Evolutionary conservation across 2,888 invertebrate genomes (phyloP), one percentile per base, ranked within the genome.

Genomic region (Myathropa florea): DNA sequence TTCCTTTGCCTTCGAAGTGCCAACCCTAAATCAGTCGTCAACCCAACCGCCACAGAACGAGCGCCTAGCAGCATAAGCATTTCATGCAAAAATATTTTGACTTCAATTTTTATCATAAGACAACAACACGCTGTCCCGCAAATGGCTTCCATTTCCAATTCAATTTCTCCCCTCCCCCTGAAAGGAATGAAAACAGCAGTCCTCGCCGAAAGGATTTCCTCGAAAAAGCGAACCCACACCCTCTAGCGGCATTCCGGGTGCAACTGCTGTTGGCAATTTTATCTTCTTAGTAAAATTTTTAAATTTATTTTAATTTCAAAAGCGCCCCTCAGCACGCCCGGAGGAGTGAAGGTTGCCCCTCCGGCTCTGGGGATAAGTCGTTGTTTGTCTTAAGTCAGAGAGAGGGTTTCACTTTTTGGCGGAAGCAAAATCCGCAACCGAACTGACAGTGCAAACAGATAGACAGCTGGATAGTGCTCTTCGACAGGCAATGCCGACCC

Each of bases 261-360:
- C 26, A 33, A 18, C 59, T 68, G 46, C 46, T 14, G n/a, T 26
- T 65, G 81, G 68, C 4, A 64, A 72, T 67, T 84, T 76, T 65
- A 71, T 63, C 60, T 39, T 67, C 60, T 55, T 46, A 71, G 65
- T 84, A 76, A 81, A 75, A 67, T 61, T 60, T 63, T 71, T 64
- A 80, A 84, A 84, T 80, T 84, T 84, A 80, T 84, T 84, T 75
- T 75, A 84, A 84, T 75, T 80, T 71, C 36, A n/a, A 28, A 10
- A 53, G 0, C 18, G 55, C 60, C 24, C 28, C 10, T 9, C 33
- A 33, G 33, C 9, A 6, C 33, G n/a, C n/a, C n/a, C n/a, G n/a
- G n/a, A n/a, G n/a, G n/a, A n/a, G n/a, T n/a, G 18, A 4, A 18
- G 18, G 46, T 7, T 46, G 18, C 46, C 18, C 3, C 18, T 46